Conservation (phyloP, 2,888 invertebrate genomes). For the Morinoia aosen region DNA sequence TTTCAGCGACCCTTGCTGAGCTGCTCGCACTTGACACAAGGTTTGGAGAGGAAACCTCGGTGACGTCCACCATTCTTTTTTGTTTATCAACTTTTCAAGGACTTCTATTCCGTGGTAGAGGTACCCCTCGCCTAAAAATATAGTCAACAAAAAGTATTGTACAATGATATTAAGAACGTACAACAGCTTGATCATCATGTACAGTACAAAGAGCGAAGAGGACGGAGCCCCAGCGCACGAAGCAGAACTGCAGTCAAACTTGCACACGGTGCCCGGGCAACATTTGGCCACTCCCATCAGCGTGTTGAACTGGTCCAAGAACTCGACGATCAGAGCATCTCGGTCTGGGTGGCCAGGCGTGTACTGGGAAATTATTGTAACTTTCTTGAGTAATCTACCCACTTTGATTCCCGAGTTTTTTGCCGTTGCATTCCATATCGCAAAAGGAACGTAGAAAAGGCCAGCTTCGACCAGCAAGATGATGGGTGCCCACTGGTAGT, state of each 20-base stretch:
- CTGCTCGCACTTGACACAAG: conserved; percentile 71
- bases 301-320: conserved; percentile 70
- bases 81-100: conserved; percentile 69
- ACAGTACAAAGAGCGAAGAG: conserved; percentile 70
- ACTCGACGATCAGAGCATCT: conserved; percentile 70
- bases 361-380: conserved; percentile 69
- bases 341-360: conserved; percentile 70
- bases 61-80: conserved; percentile 71
- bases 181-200: conserved; percentile 71
- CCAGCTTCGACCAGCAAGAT: conserved; percentile 71
- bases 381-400: conserved; percentile 69
- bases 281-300: conserved; percentile 70
- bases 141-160: conserved; percentile 71
- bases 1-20: conserved; percentile 70
- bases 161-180: conserved; percentile 71
- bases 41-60: conserved; percentile 72
- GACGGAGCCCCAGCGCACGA: conserved; percentile 68
- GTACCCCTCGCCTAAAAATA: conserved; percentile 71
- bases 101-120: conserved; percentile 70
- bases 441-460: conserved; percentile 72
- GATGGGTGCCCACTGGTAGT: conserved; percentile 71
- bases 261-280: conserved; percentile 68
- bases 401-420: conserved; percentile 70
- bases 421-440: conserved; percentile 71
- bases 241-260: conserved; percentile 63